Evolutionary conservation across 2,888 invertebrate genomes (phyloP), one percentile per base, ranked within the genome.

Genomic region (Xestia c-nigrum): DNA sequence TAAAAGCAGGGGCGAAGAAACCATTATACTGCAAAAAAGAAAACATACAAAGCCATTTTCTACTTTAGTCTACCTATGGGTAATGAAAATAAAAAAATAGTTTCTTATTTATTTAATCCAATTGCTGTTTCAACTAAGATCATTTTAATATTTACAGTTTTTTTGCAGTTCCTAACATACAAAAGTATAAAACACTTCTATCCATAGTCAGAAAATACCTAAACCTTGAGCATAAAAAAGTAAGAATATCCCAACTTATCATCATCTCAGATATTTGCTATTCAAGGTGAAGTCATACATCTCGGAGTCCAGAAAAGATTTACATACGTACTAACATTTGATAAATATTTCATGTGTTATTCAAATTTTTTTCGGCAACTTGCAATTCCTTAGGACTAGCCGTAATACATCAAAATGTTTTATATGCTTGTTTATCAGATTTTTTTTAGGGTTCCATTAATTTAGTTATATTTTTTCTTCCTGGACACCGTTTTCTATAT

Each of bases 291-390:
- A 85, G 78, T 82, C 87, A 88, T 90, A 91, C 57, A 90, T 92
- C 90, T 89, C 81, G 2, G 71, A 83, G 90, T 90, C 90, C 91
- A 90, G 83, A 72, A 74, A 80, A 81, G 83, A 93, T 92, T 92
- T 90, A 87, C 93, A 92, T 92, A 88, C 87, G 85, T 89, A 78
- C 72, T 74, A 84, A 85, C 87, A 88, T 89, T 89, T 89, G 87
- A 91, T 92, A 92, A 91, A 93, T 92, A 92, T 93, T 92, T 91
- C 92, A 93, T 93, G 91, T 88, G 79, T 88, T 92, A 93, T 93
- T 92, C 92, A 92, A 90, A 90, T 89, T 90, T 88, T 90, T 88
- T 91, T 87, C 81, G 87, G 85, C 78, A 80, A 77, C 75, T 85
- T 63, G 83, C 78, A 82, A 79, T 76, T 85, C 61, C 76, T 57